Evolutionary conservation across 2,888 invertebrate species (phyloP).

Genomic region (Nymphalis polychloros): DNA sequence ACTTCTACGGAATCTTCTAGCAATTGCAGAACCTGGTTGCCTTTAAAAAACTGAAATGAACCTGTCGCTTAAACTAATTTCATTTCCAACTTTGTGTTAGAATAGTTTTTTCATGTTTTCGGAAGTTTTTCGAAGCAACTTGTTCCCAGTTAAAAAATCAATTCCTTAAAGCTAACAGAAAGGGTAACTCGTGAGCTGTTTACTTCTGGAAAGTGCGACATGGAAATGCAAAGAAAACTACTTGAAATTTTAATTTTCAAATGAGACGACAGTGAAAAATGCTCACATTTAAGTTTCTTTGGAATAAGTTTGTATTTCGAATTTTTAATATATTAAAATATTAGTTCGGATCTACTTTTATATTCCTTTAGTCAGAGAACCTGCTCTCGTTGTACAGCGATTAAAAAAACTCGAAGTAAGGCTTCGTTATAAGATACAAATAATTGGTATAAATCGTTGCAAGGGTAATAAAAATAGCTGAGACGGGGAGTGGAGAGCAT

Average conservation of each 20-base stretch:
- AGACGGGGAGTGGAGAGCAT: conserved; percentile 45
- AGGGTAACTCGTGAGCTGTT: conserved; percentile 72
- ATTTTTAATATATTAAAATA: conserved; percentile 9
- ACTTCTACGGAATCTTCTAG: conserved; percentile 72
- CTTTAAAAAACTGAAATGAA: conserved; percentile 78
- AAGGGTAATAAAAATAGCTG: conserved; percentile 48
- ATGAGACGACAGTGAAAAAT: conserved; percentile 57
- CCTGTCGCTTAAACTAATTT: conserved; percentile 81
- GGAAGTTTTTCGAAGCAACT: conserved; percentile 60
- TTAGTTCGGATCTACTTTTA: neutral
- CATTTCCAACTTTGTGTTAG: conserved; percentile 75
- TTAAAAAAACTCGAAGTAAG: conserved; percentile 17
- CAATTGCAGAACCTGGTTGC: conserved; percentile 70
- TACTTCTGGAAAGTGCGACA: conserved; percentile 53
- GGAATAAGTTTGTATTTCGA: conserved; percentile 22
- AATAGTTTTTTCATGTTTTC: conserved; percentile 74
- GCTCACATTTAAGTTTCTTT: conserved; percentile 20
- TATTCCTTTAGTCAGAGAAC: neutral
- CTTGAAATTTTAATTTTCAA: conserved; percentile 66
- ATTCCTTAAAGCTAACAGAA: conserved; percentile 67
- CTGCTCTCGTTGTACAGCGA: neutral
- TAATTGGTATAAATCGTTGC: conserved; percentile 48
- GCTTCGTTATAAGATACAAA: conserved; percentile 32
- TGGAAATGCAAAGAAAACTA: conserved; percentile 58
- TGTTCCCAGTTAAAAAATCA: conserved; percentile 78